Base-by-base conservation (phyloP, 1,140 invertebrate genomes). In the Aphaenogaster floridana region DNA sequence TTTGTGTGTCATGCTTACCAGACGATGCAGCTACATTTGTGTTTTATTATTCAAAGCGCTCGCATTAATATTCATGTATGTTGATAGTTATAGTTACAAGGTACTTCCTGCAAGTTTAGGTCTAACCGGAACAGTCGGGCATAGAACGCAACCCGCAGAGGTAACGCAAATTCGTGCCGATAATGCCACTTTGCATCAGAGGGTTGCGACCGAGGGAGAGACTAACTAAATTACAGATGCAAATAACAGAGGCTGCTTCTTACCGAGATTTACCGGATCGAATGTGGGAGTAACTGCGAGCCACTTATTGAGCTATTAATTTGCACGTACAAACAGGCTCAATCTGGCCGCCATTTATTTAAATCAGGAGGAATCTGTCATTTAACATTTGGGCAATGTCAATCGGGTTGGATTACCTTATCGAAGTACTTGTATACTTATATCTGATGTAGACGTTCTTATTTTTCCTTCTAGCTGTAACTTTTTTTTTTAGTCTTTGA, bases 181-280 rank as follows among this genome's bases (percentile, higher is more conserved):
- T 92, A 93, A 93, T 93, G 93, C 89, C 90, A 94, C 91, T 94
- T 93, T 92, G 90, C 92, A 91, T 94, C 92, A 89, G 85, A 88
- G 92, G 91, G 92, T 88, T 91, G 88, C 88, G 81, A 88, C 89
- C 86, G 87, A 91, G 91, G 87, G 88, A 90, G 89, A 92, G 88
- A 88, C 93, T 94, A 94, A 94, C 93, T 93, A 91, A 94, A 95
- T 95, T 94, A 94, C 92, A 89, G 94, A 94, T 95, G 94, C 94
- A 94, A 94, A 94, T 95, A 94, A 94, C 91, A 92, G 93, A 93
- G 88, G 86, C 93, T 89, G 89, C 89, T 93, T 94, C 92, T 92
- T 92, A 93, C 94, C 91, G 94, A 94, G 93, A 95, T 94, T 95
- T 93, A 93, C 85, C 91, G 91, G 92, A 93, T 95, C 93, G 90